Evolutionary conservation across 2,888 invertebrate species (phyloP), one percentile per base, ranked within the genome.

Genomic region (Camptogramma bilineatum): DNA sequence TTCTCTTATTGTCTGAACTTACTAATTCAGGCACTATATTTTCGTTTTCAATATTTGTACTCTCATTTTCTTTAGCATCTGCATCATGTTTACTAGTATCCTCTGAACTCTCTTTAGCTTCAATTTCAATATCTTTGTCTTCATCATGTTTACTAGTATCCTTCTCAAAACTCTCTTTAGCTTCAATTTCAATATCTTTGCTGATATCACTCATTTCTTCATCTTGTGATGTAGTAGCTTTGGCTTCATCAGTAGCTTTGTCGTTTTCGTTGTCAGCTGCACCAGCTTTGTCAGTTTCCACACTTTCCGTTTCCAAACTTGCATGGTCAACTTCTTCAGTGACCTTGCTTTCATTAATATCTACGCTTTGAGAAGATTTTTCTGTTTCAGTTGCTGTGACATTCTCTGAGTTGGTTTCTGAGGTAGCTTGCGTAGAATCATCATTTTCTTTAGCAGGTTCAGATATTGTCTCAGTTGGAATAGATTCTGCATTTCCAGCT

Each of bases 1-100:
- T 92, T 56, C 92, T 81, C 78, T 93, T 92, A 51, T 82, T 68
- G 44, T 71, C 69, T 48, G 53, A 67, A 59, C 31, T 66, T 31
- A 52, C 57, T 53, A 62, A 47, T 39, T 53, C 48, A 52, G 52
- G 53, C 53, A 52, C 59, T 54, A 17, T 57, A 54, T 57, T 52
- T 44, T 51, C 52, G 31, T 39, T 62, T 21, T 50, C 13, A 61
- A n/a, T 54, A 28, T 66, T 52, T 58, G 48, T 46, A 48, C 42
- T 46, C 62, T 52, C 46, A 48, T 31, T 52, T 24, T 68, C 44
- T n/a, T 52, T 62, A 31, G 42, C 54, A 48, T n/a, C 21, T 56
- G 60, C 50, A 21, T 56, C 52, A 31, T n/a, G 17, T 34, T 31
- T 56, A 56, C 4, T 47, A 50, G 13, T 53, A 42, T 52, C 47